These are phyloP conservation scores for Acanthurus leucopareius DNA, from an alignment of 2,797 vertebrate species.

Conservation along the genomic window DNA sequence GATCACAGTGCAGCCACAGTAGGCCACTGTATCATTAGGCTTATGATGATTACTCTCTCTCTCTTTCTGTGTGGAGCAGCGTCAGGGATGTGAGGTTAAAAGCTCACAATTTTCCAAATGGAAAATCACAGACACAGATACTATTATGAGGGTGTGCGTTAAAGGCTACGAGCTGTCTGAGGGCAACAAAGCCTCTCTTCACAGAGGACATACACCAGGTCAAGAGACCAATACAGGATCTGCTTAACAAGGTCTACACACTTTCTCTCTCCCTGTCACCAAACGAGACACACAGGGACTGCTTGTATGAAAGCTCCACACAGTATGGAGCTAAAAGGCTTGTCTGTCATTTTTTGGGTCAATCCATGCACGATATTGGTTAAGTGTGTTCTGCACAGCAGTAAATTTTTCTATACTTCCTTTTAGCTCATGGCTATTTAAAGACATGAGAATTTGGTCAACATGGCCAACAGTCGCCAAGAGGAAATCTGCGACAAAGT, in stretches of 20 bases:
- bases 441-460: conserved; percentile 2
- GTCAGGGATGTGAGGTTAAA: conserved; percentile 67
- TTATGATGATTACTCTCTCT: conserved; percentile 64
- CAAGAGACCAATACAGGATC: conserved; percentile 75
- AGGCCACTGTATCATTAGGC: conserved; percentile 74
- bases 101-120: conserved; percentile 78
- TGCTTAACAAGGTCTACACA: conserved; percentile 64
- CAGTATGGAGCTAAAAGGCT: conserved; percentile 68
- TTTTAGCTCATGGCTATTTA: conserved; percentile 39
- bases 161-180: conserved; percentile 70
- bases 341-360: conserved; percentile 63
- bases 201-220: conserved; percentile 74
- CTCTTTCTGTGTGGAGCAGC: conserved; percentile 43
- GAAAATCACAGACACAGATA: conserved; percentile 82
- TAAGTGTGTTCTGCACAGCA: conserved; percentile 26
- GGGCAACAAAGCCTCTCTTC: conserved; percentile 83
- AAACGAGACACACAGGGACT: conserved; percentile 70
- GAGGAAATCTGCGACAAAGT: conserved; percentile 30
- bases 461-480: background rate
- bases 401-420: conserved; percentile 27
- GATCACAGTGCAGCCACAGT: conserved; percentile 60
- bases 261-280: conserved; percentile 72
- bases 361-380: conserved; percentile 50
- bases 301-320: conserved; percentile 68
- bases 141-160: conserved; percentile 79